Evolutionary conservation across 2,888 invertebrate genomes (phyloP).

Genomic region (Silvanus unidentatus): DNA sequence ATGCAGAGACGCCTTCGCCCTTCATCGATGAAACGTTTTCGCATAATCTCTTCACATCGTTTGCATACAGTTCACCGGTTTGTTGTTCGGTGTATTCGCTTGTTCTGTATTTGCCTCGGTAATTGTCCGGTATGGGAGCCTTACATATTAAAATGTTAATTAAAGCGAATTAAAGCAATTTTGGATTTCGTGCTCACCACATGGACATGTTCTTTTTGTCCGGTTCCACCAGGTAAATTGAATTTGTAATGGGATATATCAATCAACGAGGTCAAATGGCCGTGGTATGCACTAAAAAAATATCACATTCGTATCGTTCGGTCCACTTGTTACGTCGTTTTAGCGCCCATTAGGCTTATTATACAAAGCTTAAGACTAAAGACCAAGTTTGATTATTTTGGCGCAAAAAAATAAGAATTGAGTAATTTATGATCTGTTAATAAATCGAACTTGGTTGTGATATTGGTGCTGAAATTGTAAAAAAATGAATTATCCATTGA

Average conservation of each 20-base stretch:
- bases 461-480: too few species aligned
- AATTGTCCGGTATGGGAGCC: conserved; percentile 90
- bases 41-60: conserved; percentile 73
- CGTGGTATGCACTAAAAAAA: conserved; percentile 95
- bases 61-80: conserved; percentile 74
- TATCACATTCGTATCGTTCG: conserved; percentile 26
- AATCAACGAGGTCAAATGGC: conserved; percentile 91
- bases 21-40: conserved; percentile 55
- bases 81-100: conserved; percentile 58
- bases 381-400: too few species aligned
- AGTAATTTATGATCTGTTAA: too few species aligned
- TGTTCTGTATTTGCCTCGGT: conserved; percentile 81
- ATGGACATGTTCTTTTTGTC: conserved; percentile 80
- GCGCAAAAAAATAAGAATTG: too few species aligned
- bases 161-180: neutral
- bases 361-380: too few species aligned
- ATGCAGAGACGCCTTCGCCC: conserved; percentile 75
- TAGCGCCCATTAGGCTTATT: neutral
- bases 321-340: conserved; percentile 5
- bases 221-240: conserved; percentile 77
- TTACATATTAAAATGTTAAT: conserved; percentile 38
- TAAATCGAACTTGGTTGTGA: too few species aligned
- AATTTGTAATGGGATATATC: conserved; percentile 99
- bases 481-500: too few species aligned
- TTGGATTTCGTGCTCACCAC: conserved; percentile 57